Percentiles rank a stretch among this genome's conserved stretches.
Conservation (phyloP, 2,888 invertebrate genomes). For the Drosophila mimetica region DNA sequence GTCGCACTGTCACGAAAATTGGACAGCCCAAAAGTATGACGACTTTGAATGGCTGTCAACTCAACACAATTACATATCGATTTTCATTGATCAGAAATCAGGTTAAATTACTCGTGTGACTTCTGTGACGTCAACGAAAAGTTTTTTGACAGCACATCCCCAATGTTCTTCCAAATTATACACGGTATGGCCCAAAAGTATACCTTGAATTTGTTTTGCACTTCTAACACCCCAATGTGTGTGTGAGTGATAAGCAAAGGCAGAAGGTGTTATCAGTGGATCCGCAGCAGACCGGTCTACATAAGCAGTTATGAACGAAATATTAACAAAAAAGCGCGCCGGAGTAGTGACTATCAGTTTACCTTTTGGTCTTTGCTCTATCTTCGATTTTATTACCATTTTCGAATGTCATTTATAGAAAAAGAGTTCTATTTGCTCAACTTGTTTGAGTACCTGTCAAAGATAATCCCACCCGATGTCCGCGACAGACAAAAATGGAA, state of each 20-base stretch:
- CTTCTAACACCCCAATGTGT: not conserved
- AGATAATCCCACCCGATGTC: constrained; percentile 6
- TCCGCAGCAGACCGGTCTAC: constrained; percentile 11
- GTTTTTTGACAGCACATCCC: not conserved
- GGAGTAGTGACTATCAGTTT: constrained; percentile 12
- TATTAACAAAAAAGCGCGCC: not conserved
- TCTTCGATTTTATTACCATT: constrained; percentile 14
- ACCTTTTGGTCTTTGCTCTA: constrained; percentile 5
- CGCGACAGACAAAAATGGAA: not conserved
- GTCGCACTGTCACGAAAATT: not conserved
- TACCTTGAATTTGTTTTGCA: constrained; percentile 2
- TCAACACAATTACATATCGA: not conserved
- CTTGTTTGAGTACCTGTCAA: constrained; percentile 5
- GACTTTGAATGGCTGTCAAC: not conserved
- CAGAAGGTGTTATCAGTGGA: constrained; percentile 21
- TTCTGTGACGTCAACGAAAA: constrained; percentile 2
- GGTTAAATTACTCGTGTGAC: not conserved
- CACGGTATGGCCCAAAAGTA: constrained; percentile 32
- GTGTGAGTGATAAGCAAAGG: constrained; percentile 23
- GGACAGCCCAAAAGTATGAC: constrained; percentile 15
- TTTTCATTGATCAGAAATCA: constrained; percentile 5
- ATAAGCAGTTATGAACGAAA: not conserved
- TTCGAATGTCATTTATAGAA: not conserved
- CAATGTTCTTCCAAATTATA: not conserved
- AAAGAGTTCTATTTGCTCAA: not conserved